These are phyloP conservation scores for Troides oblongomaculatus DNA, from an alignment of 2,888 invertebrate genomes.

Conservation along the genomic window DNA sequence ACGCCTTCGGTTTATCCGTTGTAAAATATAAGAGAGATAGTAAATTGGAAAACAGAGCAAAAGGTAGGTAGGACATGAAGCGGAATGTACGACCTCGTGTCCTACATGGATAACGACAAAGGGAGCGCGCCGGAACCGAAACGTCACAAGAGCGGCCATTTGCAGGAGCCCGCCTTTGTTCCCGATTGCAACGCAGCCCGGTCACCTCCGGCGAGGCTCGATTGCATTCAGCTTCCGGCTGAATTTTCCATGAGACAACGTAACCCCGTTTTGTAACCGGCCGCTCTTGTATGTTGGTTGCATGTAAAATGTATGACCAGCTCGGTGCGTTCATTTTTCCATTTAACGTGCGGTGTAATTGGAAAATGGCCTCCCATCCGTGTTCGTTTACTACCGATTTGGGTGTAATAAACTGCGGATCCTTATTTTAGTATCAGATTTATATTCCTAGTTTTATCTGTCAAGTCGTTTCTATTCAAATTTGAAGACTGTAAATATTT, in stretches of 20 bases:
- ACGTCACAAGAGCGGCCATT: slow-evolving; percentile 35
- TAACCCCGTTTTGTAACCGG: slow-evolving; percentile 57
- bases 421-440: background rate
- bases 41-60: slow-evolving; percentile 11
- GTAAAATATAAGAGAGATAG: slow-evolving; percentile 22
- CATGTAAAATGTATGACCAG: slow-evolving; percentile 71
- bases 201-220: slow-evolving; percentile 60
- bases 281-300: slow-evolving; percentile 69
- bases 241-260: slow-evolving; percentile 65
- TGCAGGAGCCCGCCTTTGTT: slow-evolving; percentile 43
- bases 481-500: background rate
- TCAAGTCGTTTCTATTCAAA: background rate
- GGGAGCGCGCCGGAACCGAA: slow-evolving; percentile 43
- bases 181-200: slow-evolving; percentile 50
- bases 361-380: slow-evolving; percentile 56
- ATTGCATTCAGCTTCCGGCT: slow-evolving; percentile 73
- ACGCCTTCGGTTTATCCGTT: slow-evolving; percentile 14
- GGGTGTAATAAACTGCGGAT: background rate
- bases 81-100: slow-evolving; percentile 23
- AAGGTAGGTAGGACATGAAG: slow-evolving; percentile 14
- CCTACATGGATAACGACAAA: slow-evolving; percentile 26
- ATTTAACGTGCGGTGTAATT: slow-evolving; percentile 64
- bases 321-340: slow-evolving; percentile 64
- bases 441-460: background rate
- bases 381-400: background rate